Conservation (phyloP, 2,113 vertebrate genomes). For the Arvicanthis niloticus region DNA sequence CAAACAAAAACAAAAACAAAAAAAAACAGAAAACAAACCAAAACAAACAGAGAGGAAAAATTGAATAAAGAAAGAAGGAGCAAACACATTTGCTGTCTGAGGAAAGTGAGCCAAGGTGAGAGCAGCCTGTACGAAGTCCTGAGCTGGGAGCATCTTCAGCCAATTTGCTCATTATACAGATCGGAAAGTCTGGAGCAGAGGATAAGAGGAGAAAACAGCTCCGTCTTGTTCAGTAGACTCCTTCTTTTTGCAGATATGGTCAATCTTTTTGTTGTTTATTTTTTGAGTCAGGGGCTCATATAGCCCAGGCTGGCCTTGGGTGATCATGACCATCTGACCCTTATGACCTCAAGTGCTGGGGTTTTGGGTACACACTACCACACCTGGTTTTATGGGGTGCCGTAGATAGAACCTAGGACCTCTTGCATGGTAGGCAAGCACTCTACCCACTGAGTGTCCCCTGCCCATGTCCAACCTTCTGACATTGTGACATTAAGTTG, state of each 20-base stretch:
- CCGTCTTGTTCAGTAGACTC: not conserved
- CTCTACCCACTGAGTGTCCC: not conserved
- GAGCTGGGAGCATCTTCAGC: not conserved
- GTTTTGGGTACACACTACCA: not conserved
- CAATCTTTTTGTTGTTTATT: not conserved
- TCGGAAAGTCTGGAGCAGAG: not conserved
- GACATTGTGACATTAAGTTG: not conserved
- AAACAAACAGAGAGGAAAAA: not conserved
- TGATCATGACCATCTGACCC: not conserved
- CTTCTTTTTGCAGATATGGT: not conserved
- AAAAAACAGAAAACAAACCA: not conserved
- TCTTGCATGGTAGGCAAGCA: not conserved
- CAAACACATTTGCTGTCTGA: not conserved
- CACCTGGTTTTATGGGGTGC: too few relatives aligned
- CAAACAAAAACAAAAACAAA: not conserved
- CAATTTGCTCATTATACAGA: not conserved
- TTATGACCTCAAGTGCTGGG: not conserved
- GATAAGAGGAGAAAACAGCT: not conserved
- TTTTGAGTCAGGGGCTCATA: not conserved
- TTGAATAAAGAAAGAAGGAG: constrained; percentile 2
- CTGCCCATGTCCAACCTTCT: not conserved
- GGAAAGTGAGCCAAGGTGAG: not conserved
- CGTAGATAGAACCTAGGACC: not conserved
- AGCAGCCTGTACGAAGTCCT: not conserved
- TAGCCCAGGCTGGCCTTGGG: not conserved